Evolutionary conservation across 1,140 invertebrate species (phyloP).

Genomic region (Parapsyche elsis): DNA sequence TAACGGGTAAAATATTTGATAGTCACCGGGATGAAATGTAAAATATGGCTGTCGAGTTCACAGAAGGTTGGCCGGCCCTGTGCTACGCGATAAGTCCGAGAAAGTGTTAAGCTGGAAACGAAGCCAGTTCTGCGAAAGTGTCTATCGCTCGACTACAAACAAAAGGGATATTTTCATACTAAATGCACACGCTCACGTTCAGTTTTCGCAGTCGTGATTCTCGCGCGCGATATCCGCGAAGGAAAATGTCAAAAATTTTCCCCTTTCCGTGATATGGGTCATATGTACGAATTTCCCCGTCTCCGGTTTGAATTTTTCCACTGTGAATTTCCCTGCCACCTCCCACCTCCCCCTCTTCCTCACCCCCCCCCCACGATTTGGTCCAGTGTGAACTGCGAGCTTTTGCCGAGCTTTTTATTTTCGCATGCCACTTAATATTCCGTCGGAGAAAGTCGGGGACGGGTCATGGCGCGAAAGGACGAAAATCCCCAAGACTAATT

Average conservation of each 20-base stretch:
- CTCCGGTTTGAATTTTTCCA: conserved; percentile 10
- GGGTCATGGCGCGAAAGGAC: background rate
- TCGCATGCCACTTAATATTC: conserved; percentile 22
- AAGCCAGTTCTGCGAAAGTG: background rate
- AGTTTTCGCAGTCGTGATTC: conserved; percentile 11
- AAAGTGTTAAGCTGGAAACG: background rate
- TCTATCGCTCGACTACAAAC: background rate
- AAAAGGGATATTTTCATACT: background rate
- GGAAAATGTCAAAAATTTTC: conserved; percentile 28
- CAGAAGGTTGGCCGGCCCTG: no score
- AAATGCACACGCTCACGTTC: background rate
- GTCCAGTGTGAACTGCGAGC: background rate
- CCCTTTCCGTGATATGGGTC: conserved; percentile 1
- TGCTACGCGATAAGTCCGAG: no score
- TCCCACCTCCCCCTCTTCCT: background rate
- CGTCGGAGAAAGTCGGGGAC: background rate
- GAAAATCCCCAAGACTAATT: conserved; percentile 23
- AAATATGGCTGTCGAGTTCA: no score
- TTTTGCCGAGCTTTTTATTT: background rate
- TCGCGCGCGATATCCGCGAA: conserved; percentile 6
- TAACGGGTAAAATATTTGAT: no score
- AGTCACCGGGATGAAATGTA: no score
- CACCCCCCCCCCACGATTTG: background rate
- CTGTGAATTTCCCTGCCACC: background rate
- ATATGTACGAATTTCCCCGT: background rate